Percentiles rank a stretch among this genome's conserved stretches.
Conservation (phyloP, 2,113 vertebrate species). For the Trematocara variabile region DNA sequence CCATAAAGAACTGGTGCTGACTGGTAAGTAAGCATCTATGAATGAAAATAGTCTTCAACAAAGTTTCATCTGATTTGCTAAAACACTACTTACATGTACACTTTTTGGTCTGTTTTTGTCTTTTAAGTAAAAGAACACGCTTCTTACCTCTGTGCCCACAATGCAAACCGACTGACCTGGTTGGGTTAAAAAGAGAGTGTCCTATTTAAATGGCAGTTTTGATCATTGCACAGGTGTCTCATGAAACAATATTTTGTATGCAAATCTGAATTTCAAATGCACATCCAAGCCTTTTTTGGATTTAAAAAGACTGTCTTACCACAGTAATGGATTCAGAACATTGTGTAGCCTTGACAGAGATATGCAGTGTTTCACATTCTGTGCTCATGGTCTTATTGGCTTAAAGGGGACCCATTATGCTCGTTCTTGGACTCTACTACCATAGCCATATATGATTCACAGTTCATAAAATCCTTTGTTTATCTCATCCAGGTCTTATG, state of each 20-base stretch:
- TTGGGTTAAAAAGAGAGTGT: neutral
- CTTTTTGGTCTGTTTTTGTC: neutral
- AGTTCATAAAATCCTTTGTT: neutral
- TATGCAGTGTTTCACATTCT: neutral
- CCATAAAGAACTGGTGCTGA: neutral
- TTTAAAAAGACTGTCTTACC: neutral
- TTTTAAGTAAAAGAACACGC: neutral
- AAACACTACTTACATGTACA: neutral
- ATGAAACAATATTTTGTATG: neutral
- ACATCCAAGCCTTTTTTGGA: neutral
- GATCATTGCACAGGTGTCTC: neutral
- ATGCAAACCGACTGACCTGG: neutral
- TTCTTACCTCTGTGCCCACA: neutral
- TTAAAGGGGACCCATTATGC: neutral
- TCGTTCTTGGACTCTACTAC: neutral
- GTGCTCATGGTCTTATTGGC: neutral
- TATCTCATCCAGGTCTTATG: neutral
- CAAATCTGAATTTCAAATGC: neutral
- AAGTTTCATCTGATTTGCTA: neutral
- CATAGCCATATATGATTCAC: neutral
- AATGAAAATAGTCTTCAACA: neutral
- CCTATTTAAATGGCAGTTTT: neutral
- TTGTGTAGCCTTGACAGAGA: neutral
- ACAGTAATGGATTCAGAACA: neutral
- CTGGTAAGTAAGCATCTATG: neutral